Percentiles rank a stretch among this genome's conserved stretches.
These are phyloP conservation scores for Upupa epops DNA, from an alignment of 2,113 vertebrate genomes.

Conservation along the genomic window DNA sequence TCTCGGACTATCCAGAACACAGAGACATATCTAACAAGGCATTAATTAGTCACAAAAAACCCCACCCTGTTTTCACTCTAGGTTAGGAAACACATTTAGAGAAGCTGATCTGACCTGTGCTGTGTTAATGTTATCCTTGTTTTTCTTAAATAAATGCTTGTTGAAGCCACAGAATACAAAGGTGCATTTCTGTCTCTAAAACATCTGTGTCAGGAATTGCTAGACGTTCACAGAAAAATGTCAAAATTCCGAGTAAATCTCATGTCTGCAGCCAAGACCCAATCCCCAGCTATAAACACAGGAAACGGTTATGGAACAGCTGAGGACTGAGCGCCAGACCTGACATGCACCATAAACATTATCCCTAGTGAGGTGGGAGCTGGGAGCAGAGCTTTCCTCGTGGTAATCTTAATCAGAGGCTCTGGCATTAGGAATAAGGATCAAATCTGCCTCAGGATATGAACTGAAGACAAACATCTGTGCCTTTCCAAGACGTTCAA, in stretches of 20 bases:
- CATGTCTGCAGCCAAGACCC: neutral
- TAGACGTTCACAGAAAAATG: neutral
- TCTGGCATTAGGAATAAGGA: neutral
- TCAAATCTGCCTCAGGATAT: neutral
- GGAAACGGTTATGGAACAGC: neutral
- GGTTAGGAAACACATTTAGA: neutral
- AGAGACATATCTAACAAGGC: neutral
- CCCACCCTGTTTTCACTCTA: neutral
- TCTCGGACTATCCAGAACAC: neutral
- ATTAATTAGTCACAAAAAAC: neutral
- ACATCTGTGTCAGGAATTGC: neutral
- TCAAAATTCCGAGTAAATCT: neutral
- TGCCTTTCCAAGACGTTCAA: neutral
- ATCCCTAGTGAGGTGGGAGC: neutral
- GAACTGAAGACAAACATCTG: slow-evolving; percentile 25
- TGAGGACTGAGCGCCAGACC: neutral
- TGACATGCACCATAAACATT: neutral
- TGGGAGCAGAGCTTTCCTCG: neutral
- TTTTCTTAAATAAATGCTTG: neutral
- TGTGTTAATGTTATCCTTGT: neutral
- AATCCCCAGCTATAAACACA: neutral
- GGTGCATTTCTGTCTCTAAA: neutral
- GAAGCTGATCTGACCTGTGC: neutral
- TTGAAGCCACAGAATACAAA: neutral
- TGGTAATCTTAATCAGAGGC: neutral